Conservation (phyloP, 2,113 vertebrate genomes). For the Antigone vipio region DNA sequence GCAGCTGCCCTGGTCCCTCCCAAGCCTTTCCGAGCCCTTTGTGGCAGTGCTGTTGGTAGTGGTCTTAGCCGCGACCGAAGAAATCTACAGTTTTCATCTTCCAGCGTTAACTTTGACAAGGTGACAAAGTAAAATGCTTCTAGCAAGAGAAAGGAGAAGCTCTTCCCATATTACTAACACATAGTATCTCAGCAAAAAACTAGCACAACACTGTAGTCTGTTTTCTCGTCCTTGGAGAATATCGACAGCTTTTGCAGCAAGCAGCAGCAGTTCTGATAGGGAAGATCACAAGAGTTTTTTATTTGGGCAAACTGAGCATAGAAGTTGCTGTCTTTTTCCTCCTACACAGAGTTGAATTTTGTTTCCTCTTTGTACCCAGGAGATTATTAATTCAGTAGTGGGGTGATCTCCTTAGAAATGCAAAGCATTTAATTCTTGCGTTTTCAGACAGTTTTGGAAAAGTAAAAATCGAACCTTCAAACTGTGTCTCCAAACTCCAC, state of each 20-base stretch:
- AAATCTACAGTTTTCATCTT: neutral
- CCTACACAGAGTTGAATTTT: neutral
- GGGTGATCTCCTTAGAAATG: neutral
- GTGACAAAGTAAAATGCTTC: neutral
- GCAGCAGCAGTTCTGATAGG: neutral
- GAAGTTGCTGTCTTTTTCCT: neutral
- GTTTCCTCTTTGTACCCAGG: neutral
- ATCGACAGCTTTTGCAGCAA: neutral
- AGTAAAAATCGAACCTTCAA: neutral
- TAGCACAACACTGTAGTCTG: neutral
- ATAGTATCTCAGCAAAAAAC: neutral
- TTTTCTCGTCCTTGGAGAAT: neutral
- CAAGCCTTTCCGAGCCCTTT: fast-evolving
- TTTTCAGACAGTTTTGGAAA: neutral
- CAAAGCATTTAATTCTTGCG: neutral
- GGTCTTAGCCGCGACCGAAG: neutral
- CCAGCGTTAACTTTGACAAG: too few species aligned
- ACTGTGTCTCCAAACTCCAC: neutral
- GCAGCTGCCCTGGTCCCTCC: neutral
- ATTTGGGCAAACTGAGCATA: neutral
- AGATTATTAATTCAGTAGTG: neutral
- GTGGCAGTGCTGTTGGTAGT: neutral
- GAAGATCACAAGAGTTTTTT: neutral
- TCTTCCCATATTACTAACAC: fast-evolving
- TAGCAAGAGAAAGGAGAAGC: neutral